Evolutionary conservation across 2,888 invertebrate genomes (phyloP).

Genomic region (Drosophila niveifrons): DNA sequence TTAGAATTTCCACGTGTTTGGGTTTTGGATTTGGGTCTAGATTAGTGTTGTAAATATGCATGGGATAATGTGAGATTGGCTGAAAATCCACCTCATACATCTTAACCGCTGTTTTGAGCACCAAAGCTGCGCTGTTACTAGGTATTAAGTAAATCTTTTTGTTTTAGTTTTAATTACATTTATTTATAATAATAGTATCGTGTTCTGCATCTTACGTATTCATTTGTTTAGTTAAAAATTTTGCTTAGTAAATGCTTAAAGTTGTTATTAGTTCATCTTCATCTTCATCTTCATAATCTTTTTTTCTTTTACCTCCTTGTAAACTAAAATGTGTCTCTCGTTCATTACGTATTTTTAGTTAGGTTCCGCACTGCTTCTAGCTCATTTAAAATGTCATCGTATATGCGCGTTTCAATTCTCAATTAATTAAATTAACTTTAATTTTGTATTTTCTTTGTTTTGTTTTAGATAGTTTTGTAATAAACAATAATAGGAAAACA

Average conservation of each 20-base stretch:
- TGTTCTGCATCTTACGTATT: slow-evolving; percentile 60
- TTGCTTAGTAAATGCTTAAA: slow-evolving; percentile 76
- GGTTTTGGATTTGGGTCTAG: slow-evolving; percentile 30
- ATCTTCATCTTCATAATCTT: background rate
- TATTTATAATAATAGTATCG: slow-evolving; percentile 65
- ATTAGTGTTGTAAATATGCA: slow-evolving; percentile 40
- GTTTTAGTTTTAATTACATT: slow-evolving; percentile 57
- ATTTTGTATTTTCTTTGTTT: slow-evolving; percentile 44
- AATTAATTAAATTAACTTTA: slow-evolving; percentile 77
- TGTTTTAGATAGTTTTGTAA: slow-evolving; percentile 47
- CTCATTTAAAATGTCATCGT: slow-evolving; percentile 83
- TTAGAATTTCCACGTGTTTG: slow-evolving; percentile 1
- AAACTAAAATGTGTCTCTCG: slow-evolving; percentile 51
- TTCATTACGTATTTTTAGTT: slow-evolving; percentile 72
- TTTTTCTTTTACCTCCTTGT: slow-evolving; percentile 49
- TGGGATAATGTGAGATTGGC: slow-evolving; percentile 47
- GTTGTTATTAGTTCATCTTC: slow-evolving; percentile 45
- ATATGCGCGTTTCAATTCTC: slow-evolving; percentile 80
- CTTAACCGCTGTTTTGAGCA: slow-evolving; percentile 59
- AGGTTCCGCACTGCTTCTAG: slow-evolving; percentile 61
- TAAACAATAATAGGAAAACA: slow-evolving; percentile 75
- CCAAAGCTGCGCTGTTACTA: slow-evolving; percentile 67
- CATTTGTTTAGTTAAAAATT: slow-evolving; percentile 53
- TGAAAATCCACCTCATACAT: slow-evolving; percentile 34
- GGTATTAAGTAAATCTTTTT: slow-evolving; percentile 35